phyloP scores from a whole-genome alignment of 2,797 vertebrate species.

The Chelon labrosus region DNA sequence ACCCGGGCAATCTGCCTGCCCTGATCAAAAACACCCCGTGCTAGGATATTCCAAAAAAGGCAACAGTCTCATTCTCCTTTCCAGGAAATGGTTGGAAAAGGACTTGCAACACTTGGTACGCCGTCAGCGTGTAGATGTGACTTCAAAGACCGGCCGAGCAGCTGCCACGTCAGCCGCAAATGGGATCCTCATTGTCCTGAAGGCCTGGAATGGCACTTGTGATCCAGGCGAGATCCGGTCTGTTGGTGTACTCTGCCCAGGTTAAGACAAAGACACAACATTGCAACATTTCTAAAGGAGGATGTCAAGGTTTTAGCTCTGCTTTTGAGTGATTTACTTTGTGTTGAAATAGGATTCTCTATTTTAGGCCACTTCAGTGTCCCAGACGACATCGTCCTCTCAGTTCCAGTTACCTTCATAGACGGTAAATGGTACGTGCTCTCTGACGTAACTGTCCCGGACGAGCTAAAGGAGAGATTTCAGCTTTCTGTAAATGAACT shows the following conservation, averaged over 20 bases:
- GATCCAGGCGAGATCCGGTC: constrained; percentile 84
- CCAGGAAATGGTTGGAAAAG: constrained; percentile 87
- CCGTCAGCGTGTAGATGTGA: constrained; percentile 52
- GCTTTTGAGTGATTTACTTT: background rate
- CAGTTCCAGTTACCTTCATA: constrained; percentile 89
- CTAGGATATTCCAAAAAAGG: background rate
- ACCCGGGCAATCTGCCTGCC: background rate
- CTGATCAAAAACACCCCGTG: constrained; percentile 10
- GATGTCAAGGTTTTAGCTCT: too few species aligned
- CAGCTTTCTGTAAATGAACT: constrained; percentile 80
- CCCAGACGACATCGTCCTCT: constrained; percentile 88
- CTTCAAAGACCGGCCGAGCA: constrained; percentile 52
- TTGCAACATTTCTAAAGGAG: too few species aligned
- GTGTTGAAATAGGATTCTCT: background rate
- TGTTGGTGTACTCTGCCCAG: constrained; percentile 87
- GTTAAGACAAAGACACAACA: constrained; percentile 64
- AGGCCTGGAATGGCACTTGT: constrained; percentile 86
- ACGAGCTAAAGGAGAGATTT: constrained; percentile 78
- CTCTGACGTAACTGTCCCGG: constrained; percentile 75
- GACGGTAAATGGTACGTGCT: constrained; percentile 84
- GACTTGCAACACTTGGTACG: constrained; percentile 81
- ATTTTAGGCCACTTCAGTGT: constrained; percentile 84
- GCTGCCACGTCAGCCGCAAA: constrained; percentile 83
- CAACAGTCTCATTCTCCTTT: background rate
- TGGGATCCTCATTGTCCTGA: constrained; percentile 83